These are phyloP conservation scores for Arctocebus calabarensis DNA, from an alignment of 2,797 vertebrate genomes.

Conservation along the genomic window DNA sequence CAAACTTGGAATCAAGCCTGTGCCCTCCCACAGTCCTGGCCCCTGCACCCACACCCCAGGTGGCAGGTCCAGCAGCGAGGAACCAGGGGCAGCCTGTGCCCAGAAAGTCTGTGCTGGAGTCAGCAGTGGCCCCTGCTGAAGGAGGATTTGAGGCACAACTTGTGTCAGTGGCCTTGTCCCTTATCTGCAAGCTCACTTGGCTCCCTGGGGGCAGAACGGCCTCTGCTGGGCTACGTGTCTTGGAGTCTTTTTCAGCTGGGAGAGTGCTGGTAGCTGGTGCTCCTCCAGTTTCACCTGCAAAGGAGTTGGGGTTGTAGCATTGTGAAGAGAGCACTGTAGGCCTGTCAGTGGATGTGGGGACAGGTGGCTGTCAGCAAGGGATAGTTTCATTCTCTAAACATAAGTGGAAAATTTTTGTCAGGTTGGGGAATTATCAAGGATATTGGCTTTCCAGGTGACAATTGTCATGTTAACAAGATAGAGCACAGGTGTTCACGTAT, in stretches of 20 bases:
- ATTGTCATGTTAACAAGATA: background rate
- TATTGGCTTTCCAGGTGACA: background rate
- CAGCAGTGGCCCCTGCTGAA: background rate
- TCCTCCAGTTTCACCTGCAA: conserved; percentile 64
- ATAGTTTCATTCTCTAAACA: background rate
- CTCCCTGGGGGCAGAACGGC: background rate
- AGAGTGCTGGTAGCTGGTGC: background rate
- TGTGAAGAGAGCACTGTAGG: background rate
- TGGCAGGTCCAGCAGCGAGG: rapidly evolving
- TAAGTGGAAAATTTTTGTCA: background rate
- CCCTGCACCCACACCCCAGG: too few relatives aligned
- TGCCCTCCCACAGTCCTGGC: background rate
- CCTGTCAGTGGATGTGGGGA: conserved; percentile 66
- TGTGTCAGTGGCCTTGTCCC: background rate
- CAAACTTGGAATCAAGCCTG: background rate
- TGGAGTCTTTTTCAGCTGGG: too few relatives aligned
- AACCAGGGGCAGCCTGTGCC: background rate
- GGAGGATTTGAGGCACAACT: background rate
- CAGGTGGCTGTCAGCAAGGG: conserved; percentile 12
- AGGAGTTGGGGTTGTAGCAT: conserved; percentile 50
- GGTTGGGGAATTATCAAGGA: background rate
- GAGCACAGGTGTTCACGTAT: background rate
- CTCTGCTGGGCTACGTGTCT: background rate
- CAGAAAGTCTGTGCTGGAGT: too few relatives aligned
- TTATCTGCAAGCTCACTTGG: background rate